Evolutionary conservation across 2,888 invertebrate genomes (phyloP).

Genomic region (Sipunculus nudus): DNA sequence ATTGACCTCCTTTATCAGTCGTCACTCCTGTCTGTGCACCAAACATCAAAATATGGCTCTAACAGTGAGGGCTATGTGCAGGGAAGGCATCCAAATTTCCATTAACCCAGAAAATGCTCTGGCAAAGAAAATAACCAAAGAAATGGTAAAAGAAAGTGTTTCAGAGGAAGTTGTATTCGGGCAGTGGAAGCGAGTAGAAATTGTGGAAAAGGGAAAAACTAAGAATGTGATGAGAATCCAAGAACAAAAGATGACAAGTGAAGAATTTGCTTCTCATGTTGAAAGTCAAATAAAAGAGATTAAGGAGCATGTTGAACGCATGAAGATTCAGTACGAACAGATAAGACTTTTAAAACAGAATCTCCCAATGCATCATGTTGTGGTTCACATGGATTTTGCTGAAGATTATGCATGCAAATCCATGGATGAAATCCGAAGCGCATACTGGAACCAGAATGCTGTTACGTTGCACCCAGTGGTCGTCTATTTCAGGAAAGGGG

Average conservation of each 20-base stretch:
- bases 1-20: slow-evolving; percentile 18
- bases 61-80: slow-evolving; percentile 16
- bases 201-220: slow-evolving; percentile 26
- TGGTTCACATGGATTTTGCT: slow-evolving; percentile 37
- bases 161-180: slow-evolving; percentile 11
- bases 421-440: slow-evolving; percentile 11
- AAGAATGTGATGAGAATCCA: too few relatives aligned
- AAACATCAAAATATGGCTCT: slow-evolving; percentile 29
- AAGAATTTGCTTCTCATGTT: slow-evolving; percentile 17
- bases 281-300: slow-evolving; percentile 17
- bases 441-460: background rate
- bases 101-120: slow-evolving; percentile 32
- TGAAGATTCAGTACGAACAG: slow-evolving; percentile 25
- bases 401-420: slow-evolving; percentile 32
- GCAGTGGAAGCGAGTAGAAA: slow-evolving; percentile 24
- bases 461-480: slow-evolving; percentile 32
- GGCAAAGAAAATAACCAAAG: slow-evolving; percentile 7
- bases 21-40: slow-evolving; percentile 27
- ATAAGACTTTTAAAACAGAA: slow-evolving; percentile 24
- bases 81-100: background rate
- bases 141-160: slow-evolving; percentile 5
- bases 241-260: slow-evolving; percentile 13
- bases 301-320: slow-evolving; percentile 15
- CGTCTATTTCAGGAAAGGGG: slow-evolving; percentile 16
- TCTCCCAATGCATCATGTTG: slow-evolving; percentile 12